These are phyloP conservation scores for Labeo calbasu DNA, from an alignment of 2,797 vertebrate species.

Conservation along the genomic window DNA sequence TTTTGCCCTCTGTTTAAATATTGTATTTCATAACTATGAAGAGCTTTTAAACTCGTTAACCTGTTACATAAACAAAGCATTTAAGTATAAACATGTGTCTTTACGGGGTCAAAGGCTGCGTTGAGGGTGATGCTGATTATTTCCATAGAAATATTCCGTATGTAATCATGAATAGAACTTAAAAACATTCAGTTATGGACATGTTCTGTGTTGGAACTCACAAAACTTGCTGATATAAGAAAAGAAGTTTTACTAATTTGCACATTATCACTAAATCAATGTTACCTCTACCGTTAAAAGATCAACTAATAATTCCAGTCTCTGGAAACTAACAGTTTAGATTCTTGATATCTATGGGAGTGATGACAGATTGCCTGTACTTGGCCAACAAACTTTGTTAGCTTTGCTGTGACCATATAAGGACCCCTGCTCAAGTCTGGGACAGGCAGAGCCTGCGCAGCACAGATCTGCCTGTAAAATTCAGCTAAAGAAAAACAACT, in stretches of 20 bases:
- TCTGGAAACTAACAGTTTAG: conserved; percentile 49
- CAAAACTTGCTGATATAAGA: background rate
- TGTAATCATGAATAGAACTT: background rate
- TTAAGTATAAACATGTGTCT: conserved; percentile 1
- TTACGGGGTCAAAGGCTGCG: background rate
- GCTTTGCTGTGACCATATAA: conserved; percentile 82
- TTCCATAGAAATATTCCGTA: background rate
- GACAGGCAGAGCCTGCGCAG: conserved; percentile 39
- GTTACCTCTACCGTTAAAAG: conserved; percentile 8
- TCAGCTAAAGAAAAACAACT: conserved; percentile 45
- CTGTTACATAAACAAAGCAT: conserved; percentile 9
- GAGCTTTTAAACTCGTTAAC: conserved; percentile 1
- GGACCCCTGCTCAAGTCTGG: conserved; percentile 73
- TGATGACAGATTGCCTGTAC: conserved; percentile 72
- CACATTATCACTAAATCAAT: conserved; percentile 22
- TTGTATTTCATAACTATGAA: background rate
- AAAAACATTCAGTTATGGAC: background rate
- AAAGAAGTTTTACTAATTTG: background rate
- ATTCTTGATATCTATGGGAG: conserved; percentile 63
- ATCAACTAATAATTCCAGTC: conserved; percentile 27
- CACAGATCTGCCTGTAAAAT: conserved; percentile 28
- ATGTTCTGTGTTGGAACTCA: background rate
- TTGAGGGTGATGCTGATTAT: background rate
- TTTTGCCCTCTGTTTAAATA: background rate
- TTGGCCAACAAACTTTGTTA: conserved; percentile 64